Base-by-base conservation (phyloP, 2,113 vertebrate genomes). In the Lampris megalopsis region DNA sequence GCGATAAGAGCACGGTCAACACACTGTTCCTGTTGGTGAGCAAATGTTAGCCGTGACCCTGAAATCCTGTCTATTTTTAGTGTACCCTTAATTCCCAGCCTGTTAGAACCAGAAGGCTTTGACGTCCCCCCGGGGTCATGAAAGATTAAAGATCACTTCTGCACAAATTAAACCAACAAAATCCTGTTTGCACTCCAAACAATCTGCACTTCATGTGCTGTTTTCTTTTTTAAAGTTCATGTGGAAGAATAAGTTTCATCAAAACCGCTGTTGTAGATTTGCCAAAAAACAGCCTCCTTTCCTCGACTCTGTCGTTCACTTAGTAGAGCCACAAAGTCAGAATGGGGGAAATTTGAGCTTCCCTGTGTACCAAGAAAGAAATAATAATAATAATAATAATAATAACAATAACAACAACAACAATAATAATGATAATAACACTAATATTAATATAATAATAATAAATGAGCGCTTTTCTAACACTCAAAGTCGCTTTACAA, bases 111-210 rank as follows among this genome's bases (percentile, higher is more conserved):
- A 80, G 59, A 79, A 84, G 84, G 77, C 69, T 54, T 85, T 49
- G 6, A 48, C 45, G 69, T 80, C 85, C 77, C 85, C 77, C 59
- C 61, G 13, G 79, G 75, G 84, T 87, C 67, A 89, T 83, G 45
- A 86, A 92, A 88, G 79, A 89, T 90, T 90, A 74, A 91, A 88
- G 47, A 69, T 6, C 66, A 63, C 75, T 75, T 81, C 81, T 80
- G 79, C 63, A 76, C 60, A 78, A 82, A 86, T 75, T 71, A 75
- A 73, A 68, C 54, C 1, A 60, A 82, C 75, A 81, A 84, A 85
- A 81, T 85, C 68, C 73, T 78, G 41, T 77, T 78, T 65, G 78
- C 60, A 63, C 73, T 48, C 6, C 59, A 72, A 81, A 67, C 75
- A 81, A 69, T 65, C 71, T 83, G 63, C 54, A 73, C 62, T 43